phyloP scores from a whole-genome alignment of 2,888 invertebrate species.

The Fabriciana adippe region DNA sequence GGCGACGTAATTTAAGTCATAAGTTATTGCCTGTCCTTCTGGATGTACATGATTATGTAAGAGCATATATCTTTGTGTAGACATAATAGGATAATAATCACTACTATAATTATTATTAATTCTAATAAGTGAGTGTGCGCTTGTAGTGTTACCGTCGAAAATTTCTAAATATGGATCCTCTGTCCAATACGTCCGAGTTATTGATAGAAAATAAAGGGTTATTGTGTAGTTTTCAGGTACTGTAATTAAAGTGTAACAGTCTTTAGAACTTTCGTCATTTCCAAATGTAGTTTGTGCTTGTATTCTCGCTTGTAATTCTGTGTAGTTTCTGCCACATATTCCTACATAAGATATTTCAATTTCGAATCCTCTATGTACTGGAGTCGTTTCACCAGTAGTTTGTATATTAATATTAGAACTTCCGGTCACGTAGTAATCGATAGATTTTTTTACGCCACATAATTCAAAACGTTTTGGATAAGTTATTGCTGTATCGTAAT shows the following conservation, averaged over 20 bases:
- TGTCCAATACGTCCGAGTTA: constrained; percentile 52
- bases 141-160: constrained; percentile 61
- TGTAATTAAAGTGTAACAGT: constrained; percentile 86
- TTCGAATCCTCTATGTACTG: constrained; percentile 84
- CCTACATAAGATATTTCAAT: constrained; percentile 82
- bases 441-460: constrained; percentile 55
- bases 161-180: constrained; percentile 64
- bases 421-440: constrained; percentile 60
- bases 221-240: constrained; percentile 86
- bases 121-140: constrained; percentile 47
- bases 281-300: constrained; percentile 50
- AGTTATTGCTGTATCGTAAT: constrained; percentile 43
- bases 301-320: constrained; percentile 86
- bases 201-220: constrained; percentile 82
- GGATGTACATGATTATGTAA: constrained; percentile 70
- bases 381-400: constrained; percentile 56
- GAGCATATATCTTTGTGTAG: constrained; percentile 84
- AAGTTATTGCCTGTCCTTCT: constrained; percentile 48
- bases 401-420: constrained; percentile 53
- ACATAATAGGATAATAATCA: constrained; percentile 80
- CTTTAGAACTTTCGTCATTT: constrained; percentile 25
- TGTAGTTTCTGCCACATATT: constrained; percentile 84
- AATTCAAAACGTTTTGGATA: constrained; percentile 39
- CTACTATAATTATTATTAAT: constrained; percentile 45
- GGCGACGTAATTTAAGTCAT: constrained; percentile 62